Conservation (phyloP, 2,113 vertebrate species). For the Strigops habroptila region DNA sequence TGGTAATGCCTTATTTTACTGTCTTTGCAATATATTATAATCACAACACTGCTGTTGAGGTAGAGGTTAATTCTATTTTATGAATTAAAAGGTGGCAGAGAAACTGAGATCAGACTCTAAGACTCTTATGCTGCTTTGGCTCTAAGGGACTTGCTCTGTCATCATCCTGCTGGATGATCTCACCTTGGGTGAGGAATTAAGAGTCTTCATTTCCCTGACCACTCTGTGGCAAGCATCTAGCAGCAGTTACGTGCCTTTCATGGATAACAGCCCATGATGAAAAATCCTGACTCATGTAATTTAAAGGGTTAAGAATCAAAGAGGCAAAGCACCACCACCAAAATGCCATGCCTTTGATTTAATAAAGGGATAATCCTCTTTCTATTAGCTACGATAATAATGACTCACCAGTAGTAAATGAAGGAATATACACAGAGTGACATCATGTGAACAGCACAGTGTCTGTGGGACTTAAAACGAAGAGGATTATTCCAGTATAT, state of each 20-base stretch:
- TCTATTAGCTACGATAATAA: slow-evolving; percentile 62
- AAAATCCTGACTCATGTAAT: neutral
- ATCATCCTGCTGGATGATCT: neutral
- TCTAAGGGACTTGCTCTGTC: neutral
- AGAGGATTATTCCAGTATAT: slow-evolving; percentile 68
- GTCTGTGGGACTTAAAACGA: slow-evolving; percentile 42
- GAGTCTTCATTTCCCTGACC: neutral
- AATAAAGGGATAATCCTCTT: slow-evolving; percentile 56
- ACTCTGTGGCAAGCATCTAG: neutral
- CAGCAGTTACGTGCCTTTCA: neutral
- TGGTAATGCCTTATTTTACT: neutral
- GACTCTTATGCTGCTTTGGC: neutral
- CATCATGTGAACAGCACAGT: slow-evolving; percentile 45
- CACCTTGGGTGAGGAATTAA: neutral
- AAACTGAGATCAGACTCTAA: neutral
- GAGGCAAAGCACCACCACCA: neutral
- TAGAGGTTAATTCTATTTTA: neutral
- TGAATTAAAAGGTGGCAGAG: neutral
- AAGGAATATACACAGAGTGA: slow-evolving; percentile 48
- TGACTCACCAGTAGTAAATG: slow-evolving; percentile 54
- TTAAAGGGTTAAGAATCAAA: slow-evolving; percentile 51
- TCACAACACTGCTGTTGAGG: neutral
- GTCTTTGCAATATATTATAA: neutral
- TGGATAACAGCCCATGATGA: neutral
- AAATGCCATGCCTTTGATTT: slow-evolving; percentile 11